A percentile compares a stretch with the other conserved stretches of the same genome.
These are phyloP conservation scores for Eremophila alpestris DNA, from an alignment of 2,797 vertebrate species.

Conservation along the genomic window DNA sequence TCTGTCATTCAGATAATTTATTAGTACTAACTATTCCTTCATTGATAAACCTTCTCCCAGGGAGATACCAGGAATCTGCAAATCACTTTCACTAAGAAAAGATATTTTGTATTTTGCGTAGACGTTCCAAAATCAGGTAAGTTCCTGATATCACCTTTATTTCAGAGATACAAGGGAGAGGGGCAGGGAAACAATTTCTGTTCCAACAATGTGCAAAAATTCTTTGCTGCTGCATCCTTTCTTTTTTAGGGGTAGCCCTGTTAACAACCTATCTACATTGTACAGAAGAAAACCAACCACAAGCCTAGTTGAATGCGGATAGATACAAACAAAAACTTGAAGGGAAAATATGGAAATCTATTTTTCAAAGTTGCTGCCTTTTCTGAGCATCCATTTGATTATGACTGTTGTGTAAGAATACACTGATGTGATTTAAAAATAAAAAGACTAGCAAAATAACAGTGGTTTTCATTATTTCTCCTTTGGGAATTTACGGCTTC, in stretches of 20 bases:
- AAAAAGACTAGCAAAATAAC: constrained; percentile 58
- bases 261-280: not conserved
- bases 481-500: constrained; percentile 52
- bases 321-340: not conserved
- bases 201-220: not conserved
- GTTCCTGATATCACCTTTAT: not conserved
- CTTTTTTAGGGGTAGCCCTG: not conserved
- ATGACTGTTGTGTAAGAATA: not conserved
- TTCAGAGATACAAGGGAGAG: not conserved
- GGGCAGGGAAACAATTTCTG: not conserved
- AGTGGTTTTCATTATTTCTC: constrained; percentile 69
- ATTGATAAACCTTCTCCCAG: not conserved
- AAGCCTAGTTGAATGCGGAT: not conserved
- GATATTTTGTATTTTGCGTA: not conserved
- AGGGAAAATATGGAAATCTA: not conserved
- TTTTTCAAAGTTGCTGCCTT: constrained; percentile 28
- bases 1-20: not conserved
- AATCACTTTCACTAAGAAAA: not conserved
- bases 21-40: not conserved
- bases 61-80: not conserved
- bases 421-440: constrained; percentile 48
- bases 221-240: not conserved
- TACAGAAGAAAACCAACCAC: constrained; percentile 31
- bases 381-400: constrained; percentile 32
- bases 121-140: not conserved